Conservation (phyloP, 2,888 invertebrate species). For the Standfussiana lucernea region DNA sequence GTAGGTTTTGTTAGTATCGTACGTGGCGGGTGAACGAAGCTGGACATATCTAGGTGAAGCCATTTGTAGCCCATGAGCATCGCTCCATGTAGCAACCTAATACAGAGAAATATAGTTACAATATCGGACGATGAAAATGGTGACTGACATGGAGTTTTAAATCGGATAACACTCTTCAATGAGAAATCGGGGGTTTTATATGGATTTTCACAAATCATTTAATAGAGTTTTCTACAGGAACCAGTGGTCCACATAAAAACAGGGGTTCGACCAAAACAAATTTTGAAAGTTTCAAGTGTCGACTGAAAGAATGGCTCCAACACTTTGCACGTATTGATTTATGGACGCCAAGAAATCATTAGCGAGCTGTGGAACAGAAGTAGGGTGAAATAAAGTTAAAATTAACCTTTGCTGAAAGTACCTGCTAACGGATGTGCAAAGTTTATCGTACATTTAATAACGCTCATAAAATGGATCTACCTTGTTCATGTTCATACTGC, state of each 20-base stretch:
- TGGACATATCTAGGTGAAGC: slow-evolving; percentile 94
- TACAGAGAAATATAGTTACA: not conserved
- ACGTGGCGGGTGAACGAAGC: slow-evolving; percentile 92
- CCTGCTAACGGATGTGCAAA: slow-evolving; percentile 66
- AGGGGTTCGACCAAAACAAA: slow-evolving; percentile 58
- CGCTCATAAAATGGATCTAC: slow-evolving; percentile 55
- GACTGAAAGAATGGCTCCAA: slow-evolving; percentile 70
- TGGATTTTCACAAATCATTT: slow-evolving; percentile 16
- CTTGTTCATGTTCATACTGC: slow-evolving; percentile 35
- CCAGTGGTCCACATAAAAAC: slow-evolving; percentile 55
- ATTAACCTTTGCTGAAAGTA: slow-evolving; percentile 73
- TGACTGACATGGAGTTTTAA: not conserved
- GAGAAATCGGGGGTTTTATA: not conserved
- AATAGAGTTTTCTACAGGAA: slow-evolving; percentile 31
- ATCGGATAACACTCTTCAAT: not conserved
- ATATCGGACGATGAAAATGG: not conserved
- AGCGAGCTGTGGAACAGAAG: slow-evolving; percentile 73
- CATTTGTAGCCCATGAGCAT: slow-evolving; percentile 94
- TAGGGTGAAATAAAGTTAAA: slow-evolving; percentile 76
- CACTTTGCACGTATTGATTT: slow-evolving; percentile 77
- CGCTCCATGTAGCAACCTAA: slow-evolving; percentile 96
- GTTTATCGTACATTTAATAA: slow-evolving; percentile 66
- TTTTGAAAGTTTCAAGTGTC: slow-evolving; percentile 69
- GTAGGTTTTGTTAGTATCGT: slow-evolving; percentile 96
- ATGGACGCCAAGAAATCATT: slow-evolving; percentile 78